These are phyloP conservation scores for Murina feae DNA, from an alignment of 2,113 vertebrate species.

Conservation along the genomic window DNA sequence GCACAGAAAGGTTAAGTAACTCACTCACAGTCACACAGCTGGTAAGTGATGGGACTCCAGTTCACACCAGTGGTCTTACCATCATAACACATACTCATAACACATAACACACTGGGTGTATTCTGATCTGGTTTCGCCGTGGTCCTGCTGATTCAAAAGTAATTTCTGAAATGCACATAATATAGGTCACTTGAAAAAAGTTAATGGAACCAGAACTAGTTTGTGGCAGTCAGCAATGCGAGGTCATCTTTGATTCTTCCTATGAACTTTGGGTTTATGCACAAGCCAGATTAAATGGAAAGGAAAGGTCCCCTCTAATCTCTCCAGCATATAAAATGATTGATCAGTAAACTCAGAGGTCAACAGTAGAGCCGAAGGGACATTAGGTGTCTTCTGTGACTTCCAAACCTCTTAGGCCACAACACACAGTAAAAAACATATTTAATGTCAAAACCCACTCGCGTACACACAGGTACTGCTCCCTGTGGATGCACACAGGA, in stretches of 20 bases:
- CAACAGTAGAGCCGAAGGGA: neutral
- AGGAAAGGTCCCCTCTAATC: neutral
- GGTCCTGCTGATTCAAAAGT: neutral
- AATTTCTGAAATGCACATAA: neutral
- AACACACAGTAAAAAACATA: neutral
- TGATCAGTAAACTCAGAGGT: neutral
- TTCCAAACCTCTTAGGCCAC: neutral
- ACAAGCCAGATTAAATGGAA: neutral
- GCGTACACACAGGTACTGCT: neutral
- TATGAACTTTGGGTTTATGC: neutral
- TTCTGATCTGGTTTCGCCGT: neutral
- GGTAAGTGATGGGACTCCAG: neutral
- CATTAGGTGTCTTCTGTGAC: neutral
- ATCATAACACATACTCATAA: no score
- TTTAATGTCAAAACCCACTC: neutral
- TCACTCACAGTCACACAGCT: neutral
- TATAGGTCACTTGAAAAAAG: neutral
- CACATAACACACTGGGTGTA: no score
- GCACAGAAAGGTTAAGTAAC: neutral
- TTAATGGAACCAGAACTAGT: neutral
- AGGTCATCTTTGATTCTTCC: neutral
- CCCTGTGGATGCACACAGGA: neutral
- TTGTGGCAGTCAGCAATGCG: neutral
- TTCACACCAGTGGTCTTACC: neutral
- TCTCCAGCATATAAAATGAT: neutral